Base-by-base conservation (phyloP, 1,140 invertebrate species). In the Acromyrmex charruanus region DNA sequence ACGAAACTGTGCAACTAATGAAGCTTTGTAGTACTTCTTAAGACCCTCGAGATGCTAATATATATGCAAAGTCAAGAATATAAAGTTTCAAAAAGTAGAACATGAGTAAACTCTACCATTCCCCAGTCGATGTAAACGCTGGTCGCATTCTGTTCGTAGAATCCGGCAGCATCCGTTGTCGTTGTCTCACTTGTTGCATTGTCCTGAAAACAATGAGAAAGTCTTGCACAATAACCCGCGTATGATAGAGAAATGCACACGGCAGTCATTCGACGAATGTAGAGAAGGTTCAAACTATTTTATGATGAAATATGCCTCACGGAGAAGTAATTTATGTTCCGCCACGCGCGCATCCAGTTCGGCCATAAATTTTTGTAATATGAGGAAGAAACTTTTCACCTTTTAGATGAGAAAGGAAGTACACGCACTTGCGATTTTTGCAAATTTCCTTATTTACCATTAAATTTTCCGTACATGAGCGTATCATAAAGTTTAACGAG, bases 101-200 rank as follows among this genome's bases (percentile, higher is more conserved):
- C 88, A 77, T 35, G 12, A 39, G 18, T 44, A 79, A 91, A 90
- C 65, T 92, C 94, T 93, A 95, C 94, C 94, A 94, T 92, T 88
- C 90, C 93, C 94, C 94, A 95, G 77, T 95, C 90, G 51, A 93
- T 75, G 66, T 88, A 71, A 31, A 58, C 68, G 72, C 39, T 39
- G 28, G 85, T 86, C 28, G 87, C 74, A 84, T 92, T 92, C 77
- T 88, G 87, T 51, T 87, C 77, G 80, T 92, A 90, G 63, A 90
- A 80, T 84, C 87, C 81, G 39, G 63, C 75, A 49, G 72, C 87
- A 81, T 16, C 49, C 87, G 72, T 74, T 39, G 68, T 87, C 86
- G 72, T 86, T 84, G 88, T 74, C 92, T 94, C 88, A 75, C 86
- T 89, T 89, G 92, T 92, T 85, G 88, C 92, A 93, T 95, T 94